These are phyloP conservation scores for Oligia latruncula DNA, from an alignment of 2,888 invertebrate genomes.

Conservation along the genomic window DNA sequence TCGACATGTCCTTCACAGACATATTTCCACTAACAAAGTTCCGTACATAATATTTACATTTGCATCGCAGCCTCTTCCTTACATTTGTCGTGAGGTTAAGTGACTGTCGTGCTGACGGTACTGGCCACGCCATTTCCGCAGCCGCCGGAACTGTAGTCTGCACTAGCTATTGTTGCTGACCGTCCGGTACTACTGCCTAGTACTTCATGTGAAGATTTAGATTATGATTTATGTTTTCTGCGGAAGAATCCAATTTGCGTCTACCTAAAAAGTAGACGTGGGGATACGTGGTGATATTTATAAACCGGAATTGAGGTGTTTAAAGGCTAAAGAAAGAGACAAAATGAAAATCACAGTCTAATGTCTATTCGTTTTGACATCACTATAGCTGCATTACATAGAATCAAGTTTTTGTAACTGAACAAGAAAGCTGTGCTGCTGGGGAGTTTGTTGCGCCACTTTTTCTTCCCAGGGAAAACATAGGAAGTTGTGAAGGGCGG, in stretches of 20 bases:
- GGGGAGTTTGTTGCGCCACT: not conserved
- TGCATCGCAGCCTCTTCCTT: slow-evolving; percentile 46
- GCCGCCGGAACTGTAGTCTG: slow-evolving; percentile 67
- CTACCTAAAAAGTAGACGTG: not conserved
- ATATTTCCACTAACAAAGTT: not conserved
- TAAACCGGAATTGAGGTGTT: not conserved
- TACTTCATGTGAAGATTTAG: slow-evolving; percentile 50
- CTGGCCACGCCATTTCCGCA: slow-evolving; percentile 70
- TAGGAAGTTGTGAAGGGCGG: not conserved
- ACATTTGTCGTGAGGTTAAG: slow-evolving; percentile 70
- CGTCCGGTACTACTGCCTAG: slow-evolving; percentile 55
- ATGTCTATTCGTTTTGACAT: not conserved
- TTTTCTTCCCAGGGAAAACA: not conserved
- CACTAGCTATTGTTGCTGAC: slow-evolving; percentile 65
- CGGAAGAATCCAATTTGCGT: not conserved
- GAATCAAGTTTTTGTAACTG: not conserved
- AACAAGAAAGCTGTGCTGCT: not conserved
- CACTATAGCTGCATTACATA: not conserved
- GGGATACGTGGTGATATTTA: not conserved
- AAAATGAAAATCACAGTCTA: not conserved
- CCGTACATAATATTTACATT: slow-evolving; percentile 24
- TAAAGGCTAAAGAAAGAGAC: not conserved
- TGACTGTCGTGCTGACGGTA: slow-evolving; percentile 61
- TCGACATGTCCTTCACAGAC: not conserved
- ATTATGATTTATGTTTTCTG: slow-evolving; percentile 35